phyloP scores from a whole-genome alignment of 2,797 vertebrate genomes.

The Chaetodon trifasciatus region DNA sequence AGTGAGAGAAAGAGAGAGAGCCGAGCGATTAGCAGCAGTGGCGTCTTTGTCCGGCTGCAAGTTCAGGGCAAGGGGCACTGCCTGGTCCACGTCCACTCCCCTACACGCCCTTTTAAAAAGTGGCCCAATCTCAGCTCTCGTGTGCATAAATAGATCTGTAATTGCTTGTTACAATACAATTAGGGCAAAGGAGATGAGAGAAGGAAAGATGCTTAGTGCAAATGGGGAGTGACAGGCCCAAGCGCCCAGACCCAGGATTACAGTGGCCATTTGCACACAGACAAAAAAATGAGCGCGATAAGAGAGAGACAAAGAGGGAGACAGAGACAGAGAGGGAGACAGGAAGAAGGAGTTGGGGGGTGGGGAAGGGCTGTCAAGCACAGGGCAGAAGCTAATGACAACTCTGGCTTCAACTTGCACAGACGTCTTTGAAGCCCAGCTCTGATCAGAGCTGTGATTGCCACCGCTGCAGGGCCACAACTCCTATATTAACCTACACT shows the following conservation, averaged over 20 bases:
- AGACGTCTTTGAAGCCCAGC: conserved; percentile 78
- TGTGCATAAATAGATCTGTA: conserved; percentile 84
- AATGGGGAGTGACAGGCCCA: conserved; percentile 85
- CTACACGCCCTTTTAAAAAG: conserved; percentile 75
- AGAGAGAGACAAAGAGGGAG: conserved; percentile 56
- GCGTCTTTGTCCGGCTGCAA: conserved; percentile 47
- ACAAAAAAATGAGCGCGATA: conserved; percentile 69
- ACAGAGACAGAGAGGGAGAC: conserved; percentile 25
- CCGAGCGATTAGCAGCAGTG: conserved; percentile 54
- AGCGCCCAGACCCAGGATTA: conserved; percentile 78
- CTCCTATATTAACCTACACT: conserved; percentile 81
- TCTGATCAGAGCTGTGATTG: conserved; percentile 83
- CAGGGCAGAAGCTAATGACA: conserved; percentile 84
- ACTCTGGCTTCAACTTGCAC: conserved; percentile 79
- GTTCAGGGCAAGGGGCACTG: conserved; percentile 56
- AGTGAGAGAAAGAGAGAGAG: conserved; percentile 45
- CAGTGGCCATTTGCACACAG: conserved; percentile 73
- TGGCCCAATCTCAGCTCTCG: conserved; percentile 84
- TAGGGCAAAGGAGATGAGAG: conserved; percentile 84
- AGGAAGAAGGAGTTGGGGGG: conserved; percentile 63
- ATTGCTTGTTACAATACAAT: conserved; percentile 88
- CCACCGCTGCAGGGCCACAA: conserved; percentile 78
- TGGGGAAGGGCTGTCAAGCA: conserved; percentile 76
- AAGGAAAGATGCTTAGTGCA: conserved; percentile 84
- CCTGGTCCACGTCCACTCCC: conserved; percentile 56